phyloP scores from a whole-genome alignment of 2,797 vertebrate genomes.

The Calcarius lapponicus region DNA sequence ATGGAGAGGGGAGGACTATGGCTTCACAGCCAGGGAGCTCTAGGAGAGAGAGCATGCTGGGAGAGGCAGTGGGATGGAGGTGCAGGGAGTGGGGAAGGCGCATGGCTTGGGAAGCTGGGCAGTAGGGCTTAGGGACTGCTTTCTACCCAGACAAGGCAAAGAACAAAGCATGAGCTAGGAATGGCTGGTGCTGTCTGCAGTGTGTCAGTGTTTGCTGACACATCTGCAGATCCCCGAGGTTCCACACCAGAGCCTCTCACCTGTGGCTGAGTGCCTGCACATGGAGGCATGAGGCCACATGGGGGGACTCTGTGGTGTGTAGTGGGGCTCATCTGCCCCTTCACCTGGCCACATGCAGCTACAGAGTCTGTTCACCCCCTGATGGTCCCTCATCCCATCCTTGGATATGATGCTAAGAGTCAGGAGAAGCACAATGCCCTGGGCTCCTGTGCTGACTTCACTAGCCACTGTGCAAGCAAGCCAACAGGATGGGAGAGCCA shows the following conservation, averaged over 20 bases:
- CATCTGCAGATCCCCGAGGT: background rate
- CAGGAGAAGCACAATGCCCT: background rate
- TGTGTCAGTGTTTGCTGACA: background rate
- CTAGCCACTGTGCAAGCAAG: background rate
- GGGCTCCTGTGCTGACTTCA: background rate
- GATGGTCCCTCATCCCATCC: background rate
- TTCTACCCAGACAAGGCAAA: background rate
- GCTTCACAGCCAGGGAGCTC: background rate
- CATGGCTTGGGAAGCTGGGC: background rate
- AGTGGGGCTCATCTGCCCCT: background rate
- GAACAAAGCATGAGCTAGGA: background rate
- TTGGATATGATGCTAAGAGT: background rate
- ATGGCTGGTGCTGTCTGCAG: background rate
- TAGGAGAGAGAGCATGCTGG: fast-evolving
- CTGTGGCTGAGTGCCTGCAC: background rate
- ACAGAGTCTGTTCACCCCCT: background rate
- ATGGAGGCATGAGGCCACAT: fast-evolving
- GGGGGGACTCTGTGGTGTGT: background rate
- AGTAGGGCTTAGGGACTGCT: background rate
- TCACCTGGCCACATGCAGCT: background rate
- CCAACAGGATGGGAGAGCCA: background rate
- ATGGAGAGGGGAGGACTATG: fast-evolving
- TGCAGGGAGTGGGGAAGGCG: background rate
- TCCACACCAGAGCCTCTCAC: background rate
- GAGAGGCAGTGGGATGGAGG: background rate